Percentiles rank a stretch among this genome's conserved stretches.
Evolutionary conservation across 2,888 invertebrate species (phyloP).

Genomic region (Psylliodes chrysocephalus): DNA sequence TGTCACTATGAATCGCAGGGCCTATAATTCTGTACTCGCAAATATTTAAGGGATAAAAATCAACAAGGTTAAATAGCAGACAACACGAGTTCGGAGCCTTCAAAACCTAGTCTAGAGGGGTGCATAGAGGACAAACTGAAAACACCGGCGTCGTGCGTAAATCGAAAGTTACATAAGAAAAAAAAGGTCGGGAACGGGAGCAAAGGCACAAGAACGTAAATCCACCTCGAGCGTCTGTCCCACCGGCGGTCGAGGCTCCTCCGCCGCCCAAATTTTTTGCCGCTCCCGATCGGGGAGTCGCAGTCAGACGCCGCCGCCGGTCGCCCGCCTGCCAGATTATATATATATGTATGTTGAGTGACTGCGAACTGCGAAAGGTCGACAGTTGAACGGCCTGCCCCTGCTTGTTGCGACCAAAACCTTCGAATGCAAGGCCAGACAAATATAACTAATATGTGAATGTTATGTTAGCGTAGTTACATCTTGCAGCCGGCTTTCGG

Average conservation of each 20-base stretch:
- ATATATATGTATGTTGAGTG: conserved; percentile 47
- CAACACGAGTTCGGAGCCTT: conserved; percentile 5
- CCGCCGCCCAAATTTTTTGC: conserved; percentile 39
- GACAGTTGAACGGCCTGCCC: conserved; percentile 55
- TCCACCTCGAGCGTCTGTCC: not conserved
- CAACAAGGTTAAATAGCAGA: not conserved
- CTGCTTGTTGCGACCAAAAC: conserved; percentile 56
- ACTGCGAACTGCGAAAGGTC: conserved; percentile 53
- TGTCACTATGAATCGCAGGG: too few relatives aligned
- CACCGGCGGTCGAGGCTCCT: not conserved
- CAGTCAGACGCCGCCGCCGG: conserved; percentile 46
- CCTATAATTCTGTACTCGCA: too few relatives aligned
- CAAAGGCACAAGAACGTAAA: not conserved
- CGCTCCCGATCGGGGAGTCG: conserved; percentile 41
- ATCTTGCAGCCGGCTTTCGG: conserved; percentile 43
- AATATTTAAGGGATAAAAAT: too few relatives aligned
- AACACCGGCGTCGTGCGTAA: not conserved
- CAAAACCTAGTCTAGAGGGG: conserved; percentile 1
- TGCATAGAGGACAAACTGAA: not conserved
- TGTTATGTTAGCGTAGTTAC: conserved; percentile 36
- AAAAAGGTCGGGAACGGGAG: conserved; percentile 1
- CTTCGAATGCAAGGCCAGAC: conserved; percentile 59
- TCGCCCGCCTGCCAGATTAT: too few relatives aligned
- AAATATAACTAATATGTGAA: conserved; percentile 56
- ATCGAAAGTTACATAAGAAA: not conserved